Evolutionary conservation across 2,113 vertebrate species (phyloP).

Genomic region (Piaya cayana): DNA sequence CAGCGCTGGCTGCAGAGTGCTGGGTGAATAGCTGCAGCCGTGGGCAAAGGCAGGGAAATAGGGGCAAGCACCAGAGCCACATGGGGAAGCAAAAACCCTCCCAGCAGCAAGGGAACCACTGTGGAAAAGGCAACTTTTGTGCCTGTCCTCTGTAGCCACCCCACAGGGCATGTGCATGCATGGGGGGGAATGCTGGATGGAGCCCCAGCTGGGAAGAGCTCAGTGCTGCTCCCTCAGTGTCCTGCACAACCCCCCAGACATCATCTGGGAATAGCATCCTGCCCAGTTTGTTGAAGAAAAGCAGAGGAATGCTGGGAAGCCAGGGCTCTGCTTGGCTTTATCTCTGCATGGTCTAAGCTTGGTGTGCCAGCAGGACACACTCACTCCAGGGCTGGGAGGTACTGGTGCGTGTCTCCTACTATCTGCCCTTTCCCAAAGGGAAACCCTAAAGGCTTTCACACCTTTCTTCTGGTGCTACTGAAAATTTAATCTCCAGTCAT

Average conservation of each 20-base stretch:
- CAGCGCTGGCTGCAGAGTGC: neutral
- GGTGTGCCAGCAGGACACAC: rapidly evolving
- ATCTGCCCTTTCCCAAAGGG: neutral
- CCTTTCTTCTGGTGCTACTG: neutral
- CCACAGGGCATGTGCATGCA: rapidly evolving
- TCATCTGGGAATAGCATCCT: neutral
- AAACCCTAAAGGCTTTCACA: neutral
- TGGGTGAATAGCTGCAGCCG: neutral
- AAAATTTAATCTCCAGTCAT: neutral
- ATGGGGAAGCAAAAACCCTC: neutral
- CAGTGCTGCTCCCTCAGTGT: neutral
- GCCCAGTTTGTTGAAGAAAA: neutral
- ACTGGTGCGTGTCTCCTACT: rapidly evolving
- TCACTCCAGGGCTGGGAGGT: rapidly evolving
- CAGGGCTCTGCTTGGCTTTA: neutral
- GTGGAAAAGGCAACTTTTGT: rapidly evolving
- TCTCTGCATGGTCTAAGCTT: rapidly evolving
- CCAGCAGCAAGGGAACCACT: rapidly evolving
- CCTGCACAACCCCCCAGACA: neutral
- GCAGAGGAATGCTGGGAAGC: rapidly evolving
- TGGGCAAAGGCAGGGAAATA: neutral
- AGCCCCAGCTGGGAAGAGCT: neutral
- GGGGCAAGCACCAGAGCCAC: rapidly evolving
- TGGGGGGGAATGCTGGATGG: rapidly evolving
- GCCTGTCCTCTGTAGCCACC: rapidly evolving